These are phyloP conservation scores for Penelope pileata DNA, from an alignment of 2,113 vertebrate species.

Conservation along the genomic window DNA sequence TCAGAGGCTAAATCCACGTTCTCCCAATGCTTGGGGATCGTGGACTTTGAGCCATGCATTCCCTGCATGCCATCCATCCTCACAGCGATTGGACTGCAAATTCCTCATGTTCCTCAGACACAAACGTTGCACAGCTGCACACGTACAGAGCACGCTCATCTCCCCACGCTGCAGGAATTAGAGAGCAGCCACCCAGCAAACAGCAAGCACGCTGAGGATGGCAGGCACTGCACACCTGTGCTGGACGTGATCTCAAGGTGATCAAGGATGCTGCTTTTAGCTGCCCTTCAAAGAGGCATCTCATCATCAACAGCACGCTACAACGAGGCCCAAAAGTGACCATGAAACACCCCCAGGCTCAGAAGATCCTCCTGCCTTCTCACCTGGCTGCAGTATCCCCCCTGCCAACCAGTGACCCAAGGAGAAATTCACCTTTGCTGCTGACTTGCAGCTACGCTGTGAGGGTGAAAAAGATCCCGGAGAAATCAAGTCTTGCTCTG, in stretches of 20 bases:
- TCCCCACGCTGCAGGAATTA: neutral
- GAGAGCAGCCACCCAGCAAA: neutral
- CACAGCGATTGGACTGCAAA: neutral
- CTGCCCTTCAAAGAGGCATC: neutral
- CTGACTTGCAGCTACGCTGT: neutral
- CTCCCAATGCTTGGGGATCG: neutral
- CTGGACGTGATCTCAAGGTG: neutral
- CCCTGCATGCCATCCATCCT: neutral
- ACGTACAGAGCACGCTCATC: neutral
- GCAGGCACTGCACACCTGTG: too few relatives aligned
- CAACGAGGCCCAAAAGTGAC: neutral
- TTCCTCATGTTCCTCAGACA: neutral
- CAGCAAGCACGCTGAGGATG: neutral
- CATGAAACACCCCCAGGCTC: neutral
- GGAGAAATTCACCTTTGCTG: neutral
- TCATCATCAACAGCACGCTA: neutral
- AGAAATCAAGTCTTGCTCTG: neutral
- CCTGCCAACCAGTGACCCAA: accelerated
- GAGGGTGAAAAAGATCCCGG: neutral
- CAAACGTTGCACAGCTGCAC: neutral
- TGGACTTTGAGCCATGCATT: neutral
- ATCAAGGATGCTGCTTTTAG: neutral
- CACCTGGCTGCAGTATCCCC: neutral
- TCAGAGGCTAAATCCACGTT: accelerated
- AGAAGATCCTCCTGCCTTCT: neutral